These are phyloP conservation scores for Nebria brevicollis DNA, from an alignment of 2,888 invertebrate species.

Conservation along the genomic window DNA sequence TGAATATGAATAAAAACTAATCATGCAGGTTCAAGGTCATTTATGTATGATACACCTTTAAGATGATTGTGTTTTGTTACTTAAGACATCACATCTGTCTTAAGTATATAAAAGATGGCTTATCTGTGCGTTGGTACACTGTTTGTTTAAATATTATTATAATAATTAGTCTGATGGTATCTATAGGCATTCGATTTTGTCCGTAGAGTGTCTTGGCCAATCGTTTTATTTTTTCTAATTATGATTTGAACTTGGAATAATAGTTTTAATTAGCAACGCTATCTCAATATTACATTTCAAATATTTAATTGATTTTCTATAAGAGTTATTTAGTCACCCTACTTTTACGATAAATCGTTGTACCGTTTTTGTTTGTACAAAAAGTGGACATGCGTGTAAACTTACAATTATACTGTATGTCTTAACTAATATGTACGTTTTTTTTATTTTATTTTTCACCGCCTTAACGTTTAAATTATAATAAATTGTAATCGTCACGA, in stretches of 20 bases:
- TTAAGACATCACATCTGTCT: constrained; percentile 46
- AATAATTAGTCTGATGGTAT: constrained; percentile 46
- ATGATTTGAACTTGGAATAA: background rate
- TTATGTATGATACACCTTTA: constrained; percentile 25
- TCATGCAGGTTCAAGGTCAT: constrained; percentile 31
- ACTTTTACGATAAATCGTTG: too few species aligned
- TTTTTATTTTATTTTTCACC: background rate
- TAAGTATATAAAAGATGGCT: constrained; percentile 37
- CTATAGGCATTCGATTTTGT: constrained; percentile 4
- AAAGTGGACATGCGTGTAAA: background rate
- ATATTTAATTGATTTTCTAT: too few species aligned
- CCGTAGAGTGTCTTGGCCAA: background rate
- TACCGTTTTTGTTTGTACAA: background rate
- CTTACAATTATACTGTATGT: background rate
- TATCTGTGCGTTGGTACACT: constrained; percentile 32
- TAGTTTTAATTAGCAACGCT: background rate
- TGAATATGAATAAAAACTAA: too few species aligned
- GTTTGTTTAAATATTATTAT: constrained; percentile 46
- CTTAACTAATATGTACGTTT: background rate
- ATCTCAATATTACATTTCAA: background rate
- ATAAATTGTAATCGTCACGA: too few species aligned
- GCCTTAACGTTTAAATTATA: too few species aligned
- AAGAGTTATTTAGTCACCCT: too few species aligned
- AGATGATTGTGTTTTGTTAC: constrained; percentile 31
- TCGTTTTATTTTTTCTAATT: constrained; percentile 9